Evolutionary conservation across 53 echinoderm and acorn worm genomes (phyloP).

Genomic region (Henricia sp.): DNA sequence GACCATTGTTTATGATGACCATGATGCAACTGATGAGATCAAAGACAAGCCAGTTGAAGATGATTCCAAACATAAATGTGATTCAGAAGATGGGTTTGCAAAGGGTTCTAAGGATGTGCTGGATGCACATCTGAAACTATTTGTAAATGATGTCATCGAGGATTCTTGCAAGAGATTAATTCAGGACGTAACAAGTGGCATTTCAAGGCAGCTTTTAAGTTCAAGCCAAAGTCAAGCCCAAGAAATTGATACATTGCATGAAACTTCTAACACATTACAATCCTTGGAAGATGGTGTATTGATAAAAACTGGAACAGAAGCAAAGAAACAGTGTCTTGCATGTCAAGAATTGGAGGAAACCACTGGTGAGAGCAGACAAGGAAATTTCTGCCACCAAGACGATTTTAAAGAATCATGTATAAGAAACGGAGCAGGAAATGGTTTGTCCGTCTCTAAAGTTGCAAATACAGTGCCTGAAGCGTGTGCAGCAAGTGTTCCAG

Average conservation of each 20-base stretch:
- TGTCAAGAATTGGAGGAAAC: no score
- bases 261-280: not conserved
- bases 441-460: no score
- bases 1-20: no score
- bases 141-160: conserved; percentile 15
- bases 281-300: not conserved
- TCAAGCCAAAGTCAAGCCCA: not conserved
- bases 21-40: no score
- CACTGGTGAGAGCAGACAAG: no score
- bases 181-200: not conserved
- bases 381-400: no score
- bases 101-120: not conserved
- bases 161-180: not conserved
- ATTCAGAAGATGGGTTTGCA: not conserved
- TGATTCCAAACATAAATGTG: not conserved
- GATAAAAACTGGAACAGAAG: not conserved
- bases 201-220: not conserved
- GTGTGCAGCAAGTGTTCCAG: no score
- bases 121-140: not conserved
- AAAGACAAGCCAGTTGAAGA: not conserved
- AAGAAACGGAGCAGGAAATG: no score
- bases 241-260: not conserved
- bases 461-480: no score
- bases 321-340: not conserved
- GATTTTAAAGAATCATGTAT: no score